These are phyloP conservation scores for Trichosurus vulpecula DNA, from an alignment of 2,797 vertebrate species.

Conservation along the genomic window DNA sequence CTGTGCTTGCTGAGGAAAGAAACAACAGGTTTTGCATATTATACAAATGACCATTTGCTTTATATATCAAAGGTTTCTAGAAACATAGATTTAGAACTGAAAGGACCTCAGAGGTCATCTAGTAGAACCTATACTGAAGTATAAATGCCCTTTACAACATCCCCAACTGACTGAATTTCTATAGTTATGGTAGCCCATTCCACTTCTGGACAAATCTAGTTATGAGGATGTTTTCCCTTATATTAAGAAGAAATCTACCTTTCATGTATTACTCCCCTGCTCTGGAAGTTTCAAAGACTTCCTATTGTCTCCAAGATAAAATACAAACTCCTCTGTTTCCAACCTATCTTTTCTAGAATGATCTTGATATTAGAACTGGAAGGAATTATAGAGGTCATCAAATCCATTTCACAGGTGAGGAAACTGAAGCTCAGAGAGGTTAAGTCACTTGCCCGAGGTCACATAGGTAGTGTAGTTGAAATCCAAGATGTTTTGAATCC, in stretches of 20 bases:
- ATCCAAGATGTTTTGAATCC: too few species aligned
- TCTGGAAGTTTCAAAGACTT: too few species aligned
- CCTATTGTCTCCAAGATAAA: too few species aligned
- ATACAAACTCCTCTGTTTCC: too few species aligned
- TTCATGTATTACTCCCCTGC: too few species aligned
- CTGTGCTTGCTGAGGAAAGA: conserved; percentile 71
- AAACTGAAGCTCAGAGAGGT: too few species aligned
- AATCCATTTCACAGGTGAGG: too few species aligned
- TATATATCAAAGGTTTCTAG: conserved; percentile 7
- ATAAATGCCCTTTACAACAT: background rate
- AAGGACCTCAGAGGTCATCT: background rate
- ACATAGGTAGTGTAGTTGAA: too few species aligned
- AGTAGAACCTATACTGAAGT: background rate
- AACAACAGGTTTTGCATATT: background rate
- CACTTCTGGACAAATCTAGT: background rate
- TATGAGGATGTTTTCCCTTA: background rate
- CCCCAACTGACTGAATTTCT: background rate
- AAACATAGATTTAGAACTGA: background rate
- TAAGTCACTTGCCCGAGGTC: too few species aligned
- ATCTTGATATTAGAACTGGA: too few species aligned
- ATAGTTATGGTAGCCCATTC: background rate
- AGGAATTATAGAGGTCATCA: too few species aligned
- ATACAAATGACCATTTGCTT: background rate
- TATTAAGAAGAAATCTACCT: background rate
- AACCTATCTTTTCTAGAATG: too few species aligned